Evolutionary conservation across 2,797 vertebrate species (phyloP).

Genomic region (Loris lydekkerianus): DNA sequence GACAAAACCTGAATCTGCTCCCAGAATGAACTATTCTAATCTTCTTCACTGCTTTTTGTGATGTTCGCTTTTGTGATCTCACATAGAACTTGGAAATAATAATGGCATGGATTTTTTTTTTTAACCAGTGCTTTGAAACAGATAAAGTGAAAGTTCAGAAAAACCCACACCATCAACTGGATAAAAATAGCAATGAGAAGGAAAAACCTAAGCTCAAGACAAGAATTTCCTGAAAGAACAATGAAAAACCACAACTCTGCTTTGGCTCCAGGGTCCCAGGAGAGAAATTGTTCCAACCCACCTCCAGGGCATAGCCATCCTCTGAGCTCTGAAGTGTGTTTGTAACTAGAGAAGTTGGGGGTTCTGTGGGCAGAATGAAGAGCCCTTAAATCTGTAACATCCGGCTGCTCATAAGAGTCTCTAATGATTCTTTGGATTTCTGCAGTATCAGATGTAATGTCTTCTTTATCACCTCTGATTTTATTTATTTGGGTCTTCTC

Average conservation of each 20-base stretch:
- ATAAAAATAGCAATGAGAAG: slow-evolving; percentile 68
- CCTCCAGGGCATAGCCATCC: not conserved
- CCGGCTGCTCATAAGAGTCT: not conserved
- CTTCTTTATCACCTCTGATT: not conserved
- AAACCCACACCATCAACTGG: slow-evolving; percentile 3
- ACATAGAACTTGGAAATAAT: not conserved
- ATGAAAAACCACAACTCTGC: not conserved
- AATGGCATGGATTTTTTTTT: not conserved
- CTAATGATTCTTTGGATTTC: not conserved
- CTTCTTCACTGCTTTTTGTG: not conserved
- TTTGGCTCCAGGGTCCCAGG: not conserved
- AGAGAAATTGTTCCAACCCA: not conserved
- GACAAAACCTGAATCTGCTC: not conserved
- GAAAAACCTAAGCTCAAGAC: slow-evolving; percentile 41
- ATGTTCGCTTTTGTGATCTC: not conserved
- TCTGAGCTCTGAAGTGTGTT: not conserved
- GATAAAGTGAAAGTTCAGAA: slow-evolving; percentile 56
- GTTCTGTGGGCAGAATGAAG: not conserved
- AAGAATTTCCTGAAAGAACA: slow-evolving; percentile 52
- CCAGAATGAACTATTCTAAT: not conserved
- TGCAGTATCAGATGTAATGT: not conserved
- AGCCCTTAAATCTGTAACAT: not conserved
- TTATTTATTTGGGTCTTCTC: not conserved
- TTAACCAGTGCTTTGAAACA: slow-evolving; percentile 7
- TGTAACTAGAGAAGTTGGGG: not conserved